A percentile compares a stretch with the other conserved stretches of the same genome.
phyloP scores from a whole-genome alignment of 2,888 invertebrate species.

The Acrocera orbiculus region DNA sequence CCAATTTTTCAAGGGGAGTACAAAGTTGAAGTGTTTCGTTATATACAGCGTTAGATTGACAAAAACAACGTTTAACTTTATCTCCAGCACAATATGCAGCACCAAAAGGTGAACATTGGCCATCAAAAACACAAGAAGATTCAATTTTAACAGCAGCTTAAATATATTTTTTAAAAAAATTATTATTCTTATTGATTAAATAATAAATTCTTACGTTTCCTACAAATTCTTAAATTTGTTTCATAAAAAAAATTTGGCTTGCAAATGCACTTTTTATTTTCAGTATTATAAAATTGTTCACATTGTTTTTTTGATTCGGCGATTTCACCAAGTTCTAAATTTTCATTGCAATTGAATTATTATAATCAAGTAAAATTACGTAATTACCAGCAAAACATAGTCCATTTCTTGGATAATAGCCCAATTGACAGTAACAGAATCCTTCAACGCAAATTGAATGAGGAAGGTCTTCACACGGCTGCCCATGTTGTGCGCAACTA shows the following conservation, averaged over 20 bases:
- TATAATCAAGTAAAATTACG: not conserved
- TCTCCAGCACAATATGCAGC: constrained; percentile 17
- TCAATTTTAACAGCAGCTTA: constrained; percentile 21
- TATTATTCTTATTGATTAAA: not conserved
- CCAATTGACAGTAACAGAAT: constrained; percentile 23
- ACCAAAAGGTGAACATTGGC: constrained; percentile 30
- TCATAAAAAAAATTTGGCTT: constrained; percentile 26
- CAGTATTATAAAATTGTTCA: constrained; percentile 21
- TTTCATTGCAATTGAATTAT: too few species aligned
- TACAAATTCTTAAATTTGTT: constrained; percentile 22
- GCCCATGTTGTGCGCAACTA: constrained; percentile 9
- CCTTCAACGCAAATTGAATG: constrained; percentile 26
- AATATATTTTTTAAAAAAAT: not conserved
- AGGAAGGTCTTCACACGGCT: constrained; percentile 21
- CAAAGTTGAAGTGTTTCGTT: constrained; percentile 24
- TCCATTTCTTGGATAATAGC: constrained; percentile 22
- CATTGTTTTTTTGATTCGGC: constrained; percentile 25
- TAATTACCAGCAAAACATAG: constrained; percentile 25
- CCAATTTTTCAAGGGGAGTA: constrained; percentile 22
- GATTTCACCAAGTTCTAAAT: constrained; percentile 27
- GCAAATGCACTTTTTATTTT: constrained; percentile 25
- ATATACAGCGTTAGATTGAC: constrained; percentile 25
- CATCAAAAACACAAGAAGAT: constrained; percentile 25
- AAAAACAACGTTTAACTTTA: constrained; percentile 24
- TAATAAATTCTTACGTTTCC: constrained; percentile 22